Conservation (phyloP, 2,888 invertebrate species). For the Phrixothrix hirtus region DNA sequence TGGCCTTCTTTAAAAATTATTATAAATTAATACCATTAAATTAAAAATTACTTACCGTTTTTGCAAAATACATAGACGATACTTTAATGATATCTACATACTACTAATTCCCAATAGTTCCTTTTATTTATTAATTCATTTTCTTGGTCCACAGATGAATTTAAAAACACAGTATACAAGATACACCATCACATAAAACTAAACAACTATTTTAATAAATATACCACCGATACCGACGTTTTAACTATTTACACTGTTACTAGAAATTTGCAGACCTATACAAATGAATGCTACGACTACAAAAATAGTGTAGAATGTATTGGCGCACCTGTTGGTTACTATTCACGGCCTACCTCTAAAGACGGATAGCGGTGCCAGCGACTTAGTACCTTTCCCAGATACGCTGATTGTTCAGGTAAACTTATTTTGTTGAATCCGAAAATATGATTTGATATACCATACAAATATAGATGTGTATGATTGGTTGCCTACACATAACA, state of each 20-base stretch:
- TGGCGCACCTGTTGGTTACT: conserved; percentile 45
- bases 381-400: conserved; percentile 39
- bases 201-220: too few species aligned
- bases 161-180: conserved; percentile 3
- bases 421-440: too few species aligned
- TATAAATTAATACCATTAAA: background rate
- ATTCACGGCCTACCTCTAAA: conserved; percentile 38
- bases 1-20: background rate
- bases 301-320: conserved; percentile 35
- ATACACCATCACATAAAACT: too few species aligned
- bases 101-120: conserved; percentile 2
- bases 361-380: conserved; percentile 42
- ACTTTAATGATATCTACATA: conserved; percentile 21
- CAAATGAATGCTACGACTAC: conserved; percentile 10
- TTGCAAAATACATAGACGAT: conserved; percentile 12
- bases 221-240: too few species aligned
- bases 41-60: conserved; percentile 16
- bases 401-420: conserved; percentile 28
- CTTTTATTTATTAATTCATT: conserved; percentile 25
- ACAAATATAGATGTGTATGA: too few species aligned
- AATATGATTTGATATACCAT: too few species aligned
- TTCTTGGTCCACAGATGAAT: conserved; percentile 6
- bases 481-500: too few species aligned
- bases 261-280: too few species aligned
- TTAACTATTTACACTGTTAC: too few species aligned